Evolutionary conservation across 2,797 vertebrate genomes (phyloP).

Genomic region (Enteromius trimaculatus): DNA sequence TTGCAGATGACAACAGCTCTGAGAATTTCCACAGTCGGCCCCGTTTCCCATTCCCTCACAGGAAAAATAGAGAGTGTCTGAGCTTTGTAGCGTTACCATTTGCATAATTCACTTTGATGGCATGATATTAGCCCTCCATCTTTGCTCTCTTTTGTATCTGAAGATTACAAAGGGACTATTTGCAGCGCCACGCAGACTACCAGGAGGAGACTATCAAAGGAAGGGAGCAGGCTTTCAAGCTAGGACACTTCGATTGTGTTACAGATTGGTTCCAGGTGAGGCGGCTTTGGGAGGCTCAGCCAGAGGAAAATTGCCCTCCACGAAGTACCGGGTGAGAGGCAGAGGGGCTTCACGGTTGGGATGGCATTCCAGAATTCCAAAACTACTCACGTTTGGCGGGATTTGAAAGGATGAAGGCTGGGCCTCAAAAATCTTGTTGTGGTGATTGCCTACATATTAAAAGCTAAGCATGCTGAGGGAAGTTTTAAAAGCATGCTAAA

Average conservation of each 20-base stretch:
- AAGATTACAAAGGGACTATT: slow-evolving; percentile 77
- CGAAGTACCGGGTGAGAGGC: slow-evolving; percentile 74
- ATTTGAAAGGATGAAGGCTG: slow-evolving; percentile 80
- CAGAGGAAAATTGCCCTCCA: slow-evolving; percentile 82
- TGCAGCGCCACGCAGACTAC: slow-evolving; percentile 76
- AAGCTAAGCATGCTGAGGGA: slow-evolving; percentile 68
- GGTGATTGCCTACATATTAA: slow-evolving; percentile 83
- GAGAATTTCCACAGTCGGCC: slow-evolving; percentile 67
- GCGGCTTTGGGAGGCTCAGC: slow-evolving; percentile 83
- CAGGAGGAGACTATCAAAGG: slow-evolving; percentile 84
- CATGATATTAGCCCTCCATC: slow-evolving; percentile 74
- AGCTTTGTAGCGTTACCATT: slow-evolving; percentile 77
- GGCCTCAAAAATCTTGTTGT: slow-evolving; percentile 82
- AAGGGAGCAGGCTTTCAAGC: slow-evolving; percentile 83
- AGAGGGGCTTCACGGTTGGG: slow-evolving; percentile 82
- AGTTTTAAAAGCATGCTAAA: slow-evolving; percentile 47
- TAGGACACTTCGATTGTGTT: slow-evolving; percentile 84
- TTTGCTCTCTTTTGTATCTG: slow-evolving; percentile 73
- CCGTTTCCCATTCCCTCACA: slow-evolving; percentile 60
- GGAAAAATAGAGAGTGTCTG: slow-evolving; percentile 70
- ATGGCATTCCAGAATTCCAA: slow-evolving; percentile 82
- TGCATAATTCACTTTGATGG: slow-evolving; percentile 83
- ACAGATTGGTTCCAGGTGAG: slow-evolving; percentile 90
- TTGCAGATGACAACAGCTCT: slow-evolving; percentile 59
- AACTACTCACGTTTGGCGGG: slow-evolving; percentile 81